Conservation (phyloP, 2,888 invertebrate genomes). For the Taphrorychus bicolor region DNA sequence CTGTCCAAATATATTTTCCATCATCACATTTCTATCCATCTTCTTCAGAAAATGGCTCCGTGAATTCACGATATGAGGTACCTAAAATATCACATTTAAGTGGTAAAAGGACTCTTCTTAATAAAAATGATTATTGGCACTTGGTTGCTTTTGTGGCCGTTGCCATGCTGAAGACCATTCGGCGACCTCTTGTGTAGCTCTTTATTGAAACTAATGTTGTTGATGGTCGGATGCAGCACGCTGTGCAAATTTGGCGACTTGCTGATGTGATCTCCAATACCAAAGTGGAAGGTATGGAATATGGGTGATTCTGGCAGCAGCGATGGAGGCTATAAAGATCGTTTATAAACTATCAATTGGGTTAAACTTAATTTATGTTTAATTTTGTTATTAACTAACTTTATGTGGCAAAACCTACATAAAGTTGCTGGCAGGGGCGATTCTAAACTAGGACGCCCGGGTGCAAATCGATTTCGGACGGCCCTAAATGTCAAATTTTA, state of each 20-base stretch:
- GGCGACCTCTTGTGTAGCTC: conserved; percentile 52
- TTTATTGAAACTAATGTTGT: conserved; percentile 55
- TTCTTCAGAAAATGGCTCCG: conserved; percentile 53
- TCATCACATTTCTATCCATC: conserved; percentile 49
- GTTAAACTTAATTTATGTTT: too few species aligned
- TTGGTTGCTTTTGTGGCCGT: not conserved
- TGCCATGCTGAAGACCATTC: conserved; percentile 34
- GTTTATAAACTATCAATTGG: too few species aligned
- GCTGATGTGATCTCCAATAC: conserved; percentile 45
- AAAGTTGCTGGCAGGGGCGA: too few species aligned
- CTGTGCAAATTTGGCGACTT: conserved; percentile 47
- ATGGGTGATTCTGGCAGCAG: conserved; percentile 51
- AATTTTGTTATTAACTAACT: too few species aligned
- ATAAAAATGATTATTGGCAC: not conserved
- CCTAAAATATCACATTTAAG: too few species aligned
- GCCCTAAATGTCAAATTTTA: too few species aligned
- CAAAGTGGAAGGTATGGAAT: conserved; percentile 55
- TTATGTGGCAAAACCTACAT: too few species aligned
- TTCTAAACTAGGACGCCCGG: too few species aligned
- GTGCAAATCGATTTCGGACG: too few species aligned
- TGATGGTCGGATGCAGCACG: conserved; percentile 55
- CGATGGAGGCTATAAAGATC: too few species aligned
- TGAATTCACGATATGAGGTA: conserved; percentile 50
- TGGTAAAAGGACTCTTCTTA: not conserved
- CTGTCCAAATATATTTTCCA: conserved; percentile 49